Percentiles rank a stretch among this genome's conserved stretches.
Evolutionary conservation across 2,797 vertebrate genomes (phyloP).

Genomic region (Tenualosa thibaudeaui): DNA sequence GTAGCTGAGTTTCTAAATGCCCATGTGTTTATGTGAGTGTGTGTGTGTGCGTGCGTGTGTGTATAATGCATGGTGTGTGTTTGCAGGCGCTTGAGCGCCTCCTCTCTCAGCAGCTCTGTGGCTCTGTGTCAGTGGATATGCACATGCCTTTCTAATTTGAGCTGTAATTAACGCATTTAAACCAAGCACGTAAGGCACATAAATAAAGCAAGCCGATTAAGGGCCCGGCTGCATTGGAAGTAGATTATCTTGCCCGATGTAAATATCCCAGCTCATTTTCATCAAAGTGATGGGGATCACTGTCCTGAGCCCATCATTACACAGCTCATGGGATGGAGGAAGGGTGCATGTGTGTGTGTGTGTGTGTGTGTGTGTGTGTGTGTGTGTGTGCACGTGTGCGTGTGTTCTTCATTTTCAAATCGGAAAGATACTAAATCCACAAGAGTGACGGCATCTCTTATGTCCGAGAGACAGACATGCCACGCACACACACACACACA

Average conservation of each 20-base stretch:
- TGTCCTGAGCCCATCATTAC: conserved; percentile 53
- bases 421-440: conserved; percentile 20
- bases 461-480: conserved; percentile 28
- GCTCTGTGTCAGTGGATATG: conserved; percentile 39
- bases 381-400: conserved; percentile 12
- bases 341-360: background rate
- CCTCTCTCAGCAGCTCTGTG: conserved; percentile 21
- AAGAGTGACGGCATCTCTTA: conserved; percentile 22
- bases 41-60: background rate
- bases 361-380: conserved; percentile 50
- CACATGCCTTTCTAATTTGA: conserved; percentile 69
- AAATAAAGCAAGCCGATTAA: conserved; percentile 66
- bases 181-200: conserved; percentile 60
- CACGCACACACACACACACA: background rate
- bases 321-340: background rate
- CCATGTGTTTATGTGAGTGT: no score
- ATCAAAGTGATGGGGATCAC: conserved; percentile 50
- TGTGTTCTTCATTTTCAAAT: conserved; percentile 10
- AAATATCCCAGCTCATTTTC: conserved; percentile 66
- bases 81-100: conserved; percentile 18
- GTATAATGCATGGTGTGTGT: conserved; percentile 13
- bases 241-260: conserved; percentile 64
- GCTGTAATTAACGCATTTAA: conserved; percentile 70
- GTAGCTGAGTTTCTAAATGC: background rate
- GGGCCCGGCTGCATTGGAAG: conserved; percentile 58